phyloP scores from a whole-genome alignment of 2,113 vertebrate species.

The Gymnorhina tibicen region DNA sequence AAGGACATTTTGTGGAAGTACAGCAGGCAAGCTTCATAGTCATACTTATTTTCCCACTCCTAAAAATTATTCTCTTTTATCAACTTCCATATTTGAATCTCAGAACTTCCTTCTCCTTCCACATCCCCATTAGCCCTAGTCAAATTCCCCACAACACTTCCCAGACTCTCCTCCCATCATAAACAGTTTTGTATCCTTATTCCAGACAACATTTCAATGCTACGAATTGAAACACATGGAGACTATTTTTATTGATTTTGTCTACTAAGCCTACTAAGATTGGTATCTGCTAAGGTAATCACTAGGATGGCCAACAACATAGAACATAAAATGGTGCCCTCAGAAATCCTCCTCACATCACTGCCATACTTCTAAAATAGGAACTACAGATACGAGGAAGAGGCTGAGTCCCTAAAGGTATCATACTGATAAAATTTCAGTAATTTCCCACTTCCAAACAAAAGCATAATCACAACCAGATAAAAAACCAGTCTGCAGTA shows the following conservation, averaged over 20 bases:
- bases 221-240: not conserved
- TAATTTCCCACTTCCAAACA: not conserved
- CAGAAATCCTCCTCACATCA: not conserved
- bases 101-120: not conserved
- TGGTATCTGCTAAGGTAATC: not conserved
- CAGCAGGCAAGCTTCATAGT: not conserved
- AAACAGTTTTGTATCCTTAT: not conserved
- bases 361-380: not conserved
- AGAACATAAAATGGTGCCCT: not conserved
- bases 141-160: rapidly evolving
- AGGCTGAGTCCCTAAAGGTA: not conserved
- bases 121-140: not conserved
- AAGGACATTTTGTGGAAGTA: not conserved
- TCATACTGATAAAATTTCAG: not conserved
- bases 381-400: not conserved
- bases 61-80: not conserved
- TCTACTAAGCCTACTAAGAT: not conserved
- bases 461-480: not conserved
- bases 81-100: not conserved
- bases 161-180: not conserved
- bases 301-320: not conserved
- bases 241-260: not conserved
- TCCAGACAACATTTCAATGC: not conserved
- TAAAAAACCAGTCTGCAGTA: not conserved
- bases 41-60: not conserved